Base-by-base conservation (phyloP, 30 jellyfish, hydroid and myxozoan species). In the Mastigias papua region DNA sequence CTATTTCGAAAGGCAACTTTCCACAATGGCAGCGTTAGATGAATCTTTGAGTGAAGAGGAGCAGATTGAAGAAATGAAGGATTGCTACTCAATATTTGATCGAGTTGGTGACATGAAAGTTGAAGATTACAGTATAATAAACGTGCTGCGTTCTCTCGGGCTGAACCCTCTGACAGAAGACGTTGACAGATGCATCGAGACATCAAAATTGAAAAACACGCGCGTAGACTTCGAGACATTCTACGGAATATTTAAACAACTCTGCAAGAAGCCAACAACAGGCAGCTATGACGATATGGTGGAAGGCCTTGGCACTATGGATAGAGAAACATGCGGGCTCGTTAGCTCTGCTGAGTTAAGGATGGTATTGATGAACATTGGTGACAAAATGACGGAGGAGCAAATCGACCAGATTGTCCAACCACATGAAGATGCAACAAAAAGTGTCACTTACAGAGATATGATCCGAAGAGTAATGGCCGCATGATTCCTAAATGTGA, bases 181-280 rank as follows among this genome's bases (percentile, higher is more conserved):
- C 48, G 99, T 95, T 26, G 83, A 80, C 48, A 95, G 90, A 89
- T 97, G 93, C 79, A 35, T 82, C 84, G 89, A 90, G 32, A 96
- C 48, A 27, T 95, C 99, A 16, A 84, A 86, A 6, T 73, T 95
- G 42, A 62, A 68, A 62, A 78, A 84, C 67, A 85, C 91, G 31
- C 97, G 99, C 21, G 93, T 95, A 42, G 99, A 89, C 25, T 84
- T 95, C 42, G 99, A 95, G 78, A 86, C 97, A 25, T 95, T 95
- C 77, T 86, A 84, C 81, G 84, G 92, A 17, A 90, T 95, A 48
- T 90, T 89, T 82, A 96, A 90, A 48, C 99, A 95, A 66, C 42
- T 95, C 34, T 69, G 91, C 26, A 80, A 64, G 66, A 66, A 74
- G 9, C 88, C 97, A 25, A 95, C 96, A 16, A 57, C 84, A 11